phyloP scores from a whole-genome alignment of 2,113 vertebrate genomes.

The Echinops telfairi region DNA sequence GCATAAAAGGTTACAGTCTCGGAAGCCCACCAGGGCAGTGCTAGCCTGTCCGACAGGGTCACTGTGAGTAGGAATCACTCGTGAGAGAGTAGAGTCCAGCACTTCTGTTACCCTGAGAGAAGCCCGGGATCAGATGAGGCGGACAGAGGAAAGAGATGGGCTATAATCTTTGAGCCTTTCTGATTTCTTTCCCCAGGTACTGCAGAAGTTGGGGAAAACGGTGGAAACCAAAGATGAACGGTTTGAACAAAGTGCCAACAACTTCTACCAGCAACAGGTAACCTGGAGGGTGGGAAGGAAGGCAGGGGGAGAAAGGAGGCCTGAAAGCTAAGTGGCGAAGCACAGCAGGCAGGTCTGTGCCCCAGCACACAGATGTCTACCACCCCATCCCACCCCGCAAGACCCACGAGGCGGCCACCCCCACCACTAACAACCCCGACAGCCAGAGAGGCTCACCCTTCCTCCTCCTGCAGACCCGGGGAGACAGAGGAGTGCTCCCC shows the following conservation, averaged over 20 bases:
- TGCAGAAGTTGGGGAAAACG: slow-evolving; percentile 95
- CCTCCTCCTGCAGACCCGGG: background rate
- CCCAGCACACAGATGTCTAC: background rate
- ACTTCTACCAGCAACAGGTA: slow-evolving; percentile 95
- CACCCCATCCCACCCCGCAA: background rate
- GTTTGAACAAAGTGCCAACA: slow-evolving; percentile 90
- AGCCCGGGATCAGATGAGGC: background rate
- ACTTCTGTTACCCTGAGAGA: background rate
- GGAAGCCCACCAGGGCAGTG: no score
- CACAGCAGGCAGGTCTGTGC: background rate
- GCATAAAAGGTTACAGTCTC: no score
- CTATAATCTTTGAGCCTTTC: background rate
- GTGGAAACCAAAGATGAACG: slow-evolving; percentile 94
- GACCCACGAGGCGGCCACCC: background rate
- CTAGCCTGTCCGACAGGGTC: no score
- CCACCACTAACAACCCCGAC: background rate
- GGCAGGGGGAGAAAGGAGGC: background rate
- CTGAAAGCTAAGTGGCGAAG: background rate
- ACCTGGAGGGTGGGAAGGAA: slow-evolving; percentile 31
- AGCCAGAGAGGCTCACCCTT: background rate
- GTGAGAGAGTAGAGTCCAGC: background rate
- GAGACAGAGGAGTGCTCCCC: background rate
- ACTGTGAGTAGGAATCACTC: no score
- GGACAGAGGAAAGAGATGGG: slow-evolving; percentile 22
- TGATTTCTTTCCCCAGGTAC: slow-evolving; percentile 88